Evolutionary conservation across 1,140 invertebrate species (phyloP), one percentile per base, ranked within the genome.

Genomic region (Drosophila fuyamai): DNA sequence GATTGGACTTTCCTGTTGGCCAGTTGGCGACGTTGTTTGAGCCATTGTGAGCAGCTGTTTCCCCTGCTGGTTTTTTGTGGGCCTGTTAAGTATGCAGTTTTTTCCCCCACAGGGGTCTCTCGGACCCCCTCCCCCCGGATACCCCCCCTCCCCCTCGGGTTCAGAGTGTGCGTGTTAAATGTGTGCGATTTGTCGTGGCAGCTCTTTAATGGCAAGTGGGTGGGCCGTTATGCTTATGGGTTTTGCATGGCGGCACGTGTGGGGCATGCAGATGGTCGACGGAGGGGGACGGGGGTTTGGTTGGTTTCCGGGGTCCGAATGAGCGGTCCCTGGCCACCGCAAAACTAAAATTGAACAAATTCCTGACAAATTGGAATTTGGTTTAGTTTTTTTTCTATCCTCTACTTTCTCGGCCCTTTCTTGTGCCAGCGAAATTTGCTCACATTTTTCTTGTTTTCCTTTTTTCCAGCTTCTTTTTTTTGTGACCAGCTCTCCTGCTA

Each of bases 341-440:
- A 86, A 80, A 90, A 90, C 86, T 86, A 72, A 90, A 90, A 90
- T 90, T 90, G 86, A 90, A 90, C 86, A 90, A 90, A 90, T 90
- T 90, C 86, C 86, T 90, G 79, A 90, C 86, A 90, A 90, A 90
- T 90, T 90, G 86, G 86, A 90, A 90, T 90, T 90, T 83, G 82
- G 79, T 86, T 90, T 86, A 76, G 72, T 90, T 90, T 88, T 89
- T 77, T 79, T 72, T 61, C n/a, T 77, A 48, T 46, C 56, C 44
- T 38, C 53, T 66, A 41, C 18, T 88, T 65, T 63, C 48, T 57
- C 75, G 58, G 55, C 40, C 40, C 71, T 57, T 77, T 82, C 85
- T 82, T 76, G 76, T 81, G 76, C 76, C 76, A 71, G 71, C 84
- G 56, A 88, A 86, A 88, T 86, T 79, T 80, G 55, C 76, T 68